Conservation (phyloP, 2,113 vertebrate species). For the Pycnonotus jocosus region DNA sequence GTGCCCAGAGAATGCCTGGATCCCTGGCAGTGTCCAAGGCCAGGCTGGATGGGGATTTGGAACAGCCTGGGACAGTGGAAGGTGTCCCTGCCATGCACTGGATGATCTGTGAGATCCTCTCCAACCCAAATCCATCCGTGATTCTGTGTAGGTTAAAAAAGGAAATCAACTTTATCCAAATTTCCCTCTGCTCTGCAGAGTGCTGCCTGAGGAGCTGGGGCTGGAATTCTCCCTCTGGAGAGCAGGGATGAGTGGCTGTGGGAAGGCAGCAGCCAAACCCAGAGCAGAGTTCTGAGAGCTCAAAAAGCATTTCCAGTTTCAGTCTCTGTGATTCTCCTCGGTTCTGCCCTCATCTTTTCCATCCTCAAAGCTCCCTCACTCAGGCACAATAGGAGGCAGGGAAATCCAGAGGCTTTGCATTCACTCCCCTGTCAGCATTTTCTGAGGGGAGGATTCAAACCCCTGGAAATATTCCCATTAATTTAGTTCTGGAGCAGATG, state of each 20-base stretch:
- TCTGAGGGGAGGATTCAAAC: background rate
- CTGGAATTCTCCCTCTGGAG: background rate
- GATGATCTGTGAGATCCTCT: background rate
- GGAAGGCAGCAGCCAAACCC: background rate
- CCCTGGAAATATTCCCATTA: background rate
- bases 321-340: background rate
- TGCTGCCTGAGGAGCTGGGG: background rate
- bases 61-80: background rate
- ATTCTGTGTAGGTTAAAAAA: background rate
- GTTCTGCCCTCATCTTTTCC: background rate
- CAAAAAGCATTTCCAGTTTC: background rate
- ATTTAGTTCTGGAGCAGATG: background rate
- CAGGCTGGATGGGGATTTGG: background rate
- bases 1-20: background rate
- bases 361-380: background rate
- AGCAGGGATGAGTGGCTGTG: fast-evolving
- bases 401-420: background rate
- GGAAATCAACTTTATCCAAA: background rate
- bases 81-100: background rate
- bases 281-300: background rate
- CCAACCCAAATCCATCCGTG: background rate
- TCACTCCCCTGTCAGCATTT: background rate
- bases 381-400: background rate
- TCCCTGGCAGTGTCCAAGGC: background rate
- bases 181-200: background rate